phyloP scores from a whole-genome alignment of 2,797 vertebrate species.

The Gobionotothen gibberifrons region DNA sequence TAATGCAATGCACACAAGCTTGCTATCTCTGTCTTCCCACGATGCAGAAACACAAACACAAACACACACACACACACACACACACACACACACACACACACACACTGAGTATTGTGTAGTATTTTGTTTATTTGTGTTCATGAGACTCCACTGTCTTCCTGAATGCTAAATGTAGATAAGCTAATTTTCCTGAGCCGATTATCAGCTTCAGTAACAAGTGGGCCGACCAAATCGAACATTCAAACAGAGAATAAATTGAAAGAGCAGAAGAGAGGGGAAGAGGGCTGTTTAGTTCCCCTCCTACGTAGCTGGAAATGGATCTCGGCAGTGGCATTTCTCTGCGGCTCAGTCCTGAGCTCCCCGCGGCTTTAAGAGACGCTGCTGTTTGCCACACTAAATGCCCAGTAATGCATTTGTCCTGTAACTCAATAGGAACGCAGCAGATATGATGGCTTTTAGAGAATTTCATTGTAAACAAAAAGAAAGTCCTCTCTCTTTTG shows the following conservation, averaged over 20 bases:
- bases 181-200: slow-evolving; percentile 77
- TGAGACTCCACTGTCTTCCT: slow-evolving; percentile 66
- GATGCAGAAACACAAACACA: slow-evolving; percentile 28
- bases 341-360: slow-evolving; percentile 51
- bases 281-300: slow-evolving; percentile 70
- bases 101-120: slow-evolving; percentile 15
- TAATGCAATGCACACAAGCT: slow-evolving; percentile 15
- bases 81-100: slow-evolving; percentile 10
- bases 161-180: slow-evolving; percentile 76
- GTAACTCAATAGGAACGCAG: slow-evolving; percentile 69
- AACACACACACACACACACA: slow-evolving; percentile 25
- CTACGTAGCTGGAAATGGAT: slow-evolving; percentile 75
- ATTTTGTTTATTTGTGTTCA: slow-evolving; percentile 60
- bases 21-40: slow-evolving; percentile 10
- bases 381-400: slow-evolving; percentile 67
- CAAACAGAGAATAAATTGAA: slow-evolving; percentile 66
- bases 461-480: slow-evolving; percentile 75
- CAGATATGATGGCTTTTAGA: slow-evolving; percentile 73
- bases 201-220: slow-evolving; percentile 76
- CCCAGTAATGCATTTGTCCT: slow-evolving; percentile 73
- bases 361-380: slow-evolving; percentile 56
- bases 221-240: slow-evolving; percentile 65
- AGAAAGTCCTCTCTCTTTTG: slow-evolving; percentile 48
- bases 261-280: slow-evolving; percentile 58
- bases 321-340: slow-evolving; percentile 72